A percentile compares a stretch with the other conserved stretches of the same genome.
phyloP scores from a whole-genome alignment of 2,797 vertebrate genomes.

The Coracias cyanogaster region DNA sequence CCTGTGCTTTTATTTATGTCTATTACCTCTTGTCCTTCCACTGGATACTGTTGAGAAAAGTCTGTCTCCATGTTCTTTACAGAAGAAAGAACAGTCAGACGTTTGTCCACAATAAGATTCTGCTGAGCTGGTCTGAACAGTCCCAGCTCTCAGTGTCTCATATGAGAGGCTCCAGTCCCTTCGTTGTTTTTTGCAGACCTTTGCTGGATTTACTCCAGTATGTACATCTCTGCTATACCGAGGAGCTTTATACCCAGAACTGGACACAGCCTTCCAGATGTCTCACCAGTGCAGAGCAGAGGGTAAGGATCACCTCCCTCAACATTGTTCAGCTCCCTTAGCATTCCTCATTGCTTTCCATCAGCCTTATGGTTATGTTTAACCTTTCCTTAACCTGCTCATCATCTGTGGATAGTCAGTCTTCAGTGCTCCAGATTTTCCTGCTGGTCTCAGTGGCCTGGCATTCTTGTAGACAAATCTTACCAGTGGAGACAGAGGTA shows the following conservation, averaged over 20 bases:
- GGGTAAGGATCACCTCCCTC: background rate
- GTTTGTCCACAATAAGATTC: background rate
- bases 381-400: background rate
- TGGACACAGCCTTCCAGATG: background rate
- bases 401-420: background rate
- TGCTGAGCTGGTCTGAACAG: background rate
- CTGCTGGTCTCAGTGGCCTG: background rate
- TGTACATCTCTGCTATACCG: background rate
- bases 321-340: background rate
- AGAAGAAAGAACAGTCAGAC: background rate
- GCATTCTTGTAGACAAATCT: background rate
- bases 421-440: background rate
- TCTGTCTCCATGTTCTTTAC: background rate
- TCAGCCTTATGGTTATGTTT: background rate
- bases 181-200: background rate
- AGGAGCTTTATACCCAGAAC: background rate
- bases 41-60: background rate
- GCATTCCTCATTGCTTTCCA: background rate
- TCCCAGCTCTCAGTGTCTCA: background rate
- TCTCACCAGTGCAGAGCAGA: background rate
- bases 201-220: background rate
- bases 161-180: background rate
- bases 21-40: background rate
- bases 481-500: background rate
- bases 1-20: background rate